Conservation (phyloP, 35 echinoderm and acorn worm genomes). For the Heliocidaris tuberculata region DNA sequence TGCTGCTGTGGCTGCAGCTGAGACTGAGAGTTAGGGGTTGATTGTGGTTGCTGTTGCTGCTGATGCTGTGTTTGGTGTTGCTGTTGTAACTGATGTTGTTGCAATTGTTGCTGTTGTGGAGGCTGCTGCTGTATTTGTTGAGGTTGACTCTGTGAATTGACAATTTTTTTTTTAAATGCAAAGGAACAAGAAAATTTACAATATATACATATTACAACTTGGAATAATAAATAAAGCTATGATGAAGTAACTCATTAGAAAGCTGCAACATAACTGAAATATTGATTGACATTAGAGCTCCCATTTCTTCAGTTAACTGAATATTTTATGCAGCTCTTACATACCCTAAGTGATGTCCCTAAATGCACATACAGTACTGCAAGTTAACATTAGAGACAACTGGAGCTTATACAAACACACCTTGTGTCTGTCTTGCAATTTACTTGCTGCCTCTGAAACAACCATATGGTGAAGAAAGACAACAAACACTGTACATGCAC, state of each 20-base stretch:
- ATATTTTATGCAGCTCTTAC: not conserved
- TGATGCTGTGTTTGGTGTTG: not conserved
- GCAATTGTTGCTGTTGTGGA: conserved; percentile 42
- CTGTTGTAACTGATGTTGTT: not conserved
- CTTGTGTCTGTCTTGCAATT: not conserved
- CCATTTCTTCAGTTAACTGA: not conserved
- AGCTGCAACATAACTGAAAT: not conserved
- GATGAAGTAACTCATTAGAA: not conserved
- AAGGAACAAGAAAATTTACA: not conserved
- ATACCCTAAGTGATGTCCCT: not conserved
- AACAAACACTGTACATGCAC: not conserved
- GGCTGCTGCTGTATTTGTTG: conserved; percentile 45
- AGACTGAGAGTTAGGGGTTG: conserved; percentile 1
- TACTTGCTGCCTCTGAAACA: not conserved
- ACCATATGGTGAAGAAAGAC: conserved; percentile 8
- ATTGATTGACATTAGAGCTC: not conserved
- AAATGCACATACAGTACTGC: not conserved
- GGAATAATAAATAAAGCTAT: not conserved
- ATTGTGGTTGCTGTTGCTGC: conserved; percentile 29
- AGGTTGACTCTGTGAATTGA: not conserved
- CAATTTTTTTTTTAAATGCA: not conserved
- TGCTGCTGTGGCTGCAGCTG: conserved; percentile 44
- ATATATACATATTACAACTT: no score
- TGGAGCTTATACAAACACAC: not conserved
- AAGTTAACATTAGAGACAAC: not conserved